Evolutionary conservation across 2,113 vertebrate genomes (phyloP), one percentile per base, ranked within the genome.

Genomic region (Scalopus aquaticus): DNA sequence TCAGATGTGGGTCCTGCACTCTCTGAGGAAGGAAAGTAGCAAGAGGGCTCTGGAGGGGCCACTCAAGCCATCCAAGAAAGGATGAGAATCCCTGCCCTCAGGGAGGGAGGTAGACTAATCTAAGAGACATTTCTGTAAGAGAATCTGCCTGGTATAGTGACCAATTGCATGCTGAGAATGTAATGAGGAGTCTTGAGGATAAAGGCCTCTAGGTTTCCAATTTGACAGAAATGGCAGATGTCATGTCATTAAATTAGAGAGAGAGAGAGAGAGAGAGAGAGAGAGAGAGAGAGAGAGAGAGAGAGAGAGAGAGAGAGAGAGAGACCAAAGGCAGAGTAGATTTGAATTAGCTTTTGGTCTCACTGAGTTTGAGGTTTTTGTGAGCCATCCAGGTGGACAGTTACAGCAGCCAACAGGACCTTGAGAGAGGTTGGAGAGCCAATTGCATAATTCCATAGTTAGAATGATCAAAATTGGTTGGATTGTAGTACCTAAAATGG

Each of bases 381-480:
- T 62, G 82, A 86, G 30, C 22, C 6, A 35, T 51, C 76, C 20
- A 77, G 6, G 37, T 93, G 44, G 73, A 94, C 17, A 88, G n/a
- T 84, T 51, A 54, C 30, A 54, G 78, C 65, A 88, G 77, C 51
- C 42, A 93, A 77, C 19, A 91, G 30, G 62, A 78, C 32, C 51
- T 87, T 77, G 82, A 90, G 51, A 76, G 37, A 84, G 24, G 51
- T 87, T 58, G 69, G 49, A 84, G 89, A 70, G 44, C 92, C 24
- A 42, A 26, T 56, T 72, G 32, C 32, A 30, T 60, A 82, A 49
- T 90, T 65, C 42, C 37, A 51, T 65, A 60, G 15, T 87, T 81
- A 78, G 42, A 76, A 83, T 76, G 37, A 90, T 80, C 81, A 90
- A 81, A 83, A 58, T 37, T 93, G 54, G 51, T 76, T 95, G 84